These are phyloP conservation scores for Mormyrus iriodes DNA, from an alignment of 2,113 vertebrate species.

Conservation along the genomic window DNA sequence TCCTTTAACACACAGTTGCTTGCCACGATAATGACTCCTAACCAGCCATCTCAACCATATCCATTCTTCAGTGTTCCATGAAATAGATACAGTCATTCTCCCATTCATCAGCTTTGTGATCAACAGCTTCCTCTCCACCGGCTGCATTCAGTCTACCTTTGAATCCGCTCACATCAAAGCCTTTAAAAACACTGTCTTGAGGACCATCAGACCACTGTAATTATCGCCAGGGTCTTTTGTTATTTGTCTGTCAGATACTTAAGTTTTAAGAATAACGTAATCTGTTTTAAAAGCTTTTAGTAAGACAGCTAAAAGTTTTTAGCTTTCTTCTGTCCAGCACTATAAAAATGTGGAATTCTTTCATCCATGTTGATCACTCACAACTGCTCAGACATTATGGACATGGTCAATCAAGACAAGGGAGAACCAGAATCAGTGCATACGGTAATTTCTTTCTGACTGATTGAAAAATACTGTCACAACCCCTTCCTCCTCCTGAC, in stretches of 20 bases:
- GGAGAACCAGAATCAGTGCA: not conserved
- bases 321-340: not conserved
- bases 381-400: not conserved
- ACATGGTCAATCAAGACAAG: not conserved
- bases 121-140: not conserved
- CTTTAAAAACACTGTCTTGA: not conserved
- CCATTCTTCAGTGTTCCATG: not conserved
- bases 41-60: not conserved
- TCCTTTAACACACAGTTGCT: not conserved
- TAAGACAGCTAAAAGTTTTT: too few species aligned
- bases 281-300: not conserved
- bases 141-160: not conserved
- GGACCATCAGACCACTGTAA: not conserved
- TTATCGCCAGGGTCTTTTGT: not conserved
- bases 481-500: not conserved
- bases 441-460: not conserved
- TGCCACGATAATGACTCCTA: not conserved
- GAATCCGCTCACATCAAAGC: constrained; percentile 3
- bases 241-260: not conserved
- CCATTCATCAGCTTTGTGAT: not conserved
- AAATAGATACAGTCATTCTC: not conserved
- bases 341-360: not conserved
- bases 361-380: not conserved
- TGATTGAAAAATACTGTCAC: not conserved
- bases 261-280: not conserved